Base-by-base conservation (phyloP, 2,888 invertebrate species). In the Fragum fragum region DNA sequence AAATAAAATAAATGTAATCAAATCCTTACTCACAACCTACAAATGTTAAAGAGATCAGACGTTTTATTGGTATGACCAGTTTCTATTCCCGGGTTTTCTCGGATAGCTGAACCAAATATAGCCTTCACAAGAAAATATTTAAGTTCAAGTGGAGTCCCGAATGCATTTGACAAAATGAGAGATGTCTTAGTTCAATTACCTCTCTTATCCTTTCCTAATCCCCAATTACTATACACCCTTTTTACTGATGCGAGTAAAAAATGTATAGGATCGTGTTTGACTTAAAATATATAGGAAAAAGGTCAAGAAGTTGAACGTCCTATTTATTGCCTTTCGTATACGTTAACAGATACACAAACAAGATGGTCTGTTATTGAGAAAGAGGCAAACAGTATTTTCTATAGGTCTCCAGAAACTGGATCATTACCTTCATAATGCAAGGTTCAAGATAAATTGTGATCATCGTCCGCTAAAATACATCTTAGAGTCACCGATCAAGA, bases 71-170 rank as follows among this genome's bases (percentile, higher is more conserved):
- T 6, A 61, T 71, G 55, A 26, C 9, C 53, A 55, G 26, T 47
- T 21, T 18, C 47, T 29, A 74, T 74, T n/a, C 63, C 18, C 14
- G 26, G 28, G 26, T 39, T 59, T 59, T 55, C 55, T 29, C 18
- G n/a, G 16, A n/a, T 55, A 32, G 55, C 53, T 18, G 53, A 21
- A 23, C 72, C 53, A 5, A 29, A 11, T 73, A 28, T 42, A 16
- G 36, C 18, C 14, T 29, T 75, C 9, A 75, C 75, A 18, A 52
- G 75, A 26, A 75, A 68, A 21, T 32, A 69, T 68, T 28, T 3
- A 57, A 26, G 32, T 76, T 69, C 42, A 28, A 18, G 1, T 76
- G 75, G 75, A 42, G n/a, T 69, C 57, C 39, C 57, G 23, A 21
- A 11, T 11, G 52, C 69, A 2, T 76, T 76, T 59, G 69, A 57